A percentile compares a stretch with the other conserved stretches of the same genome.
phyloP scores from a whole-genome alignment of 2,113 vertebrate genomes.

The Petrocephalus microphthalmus region DNA sequence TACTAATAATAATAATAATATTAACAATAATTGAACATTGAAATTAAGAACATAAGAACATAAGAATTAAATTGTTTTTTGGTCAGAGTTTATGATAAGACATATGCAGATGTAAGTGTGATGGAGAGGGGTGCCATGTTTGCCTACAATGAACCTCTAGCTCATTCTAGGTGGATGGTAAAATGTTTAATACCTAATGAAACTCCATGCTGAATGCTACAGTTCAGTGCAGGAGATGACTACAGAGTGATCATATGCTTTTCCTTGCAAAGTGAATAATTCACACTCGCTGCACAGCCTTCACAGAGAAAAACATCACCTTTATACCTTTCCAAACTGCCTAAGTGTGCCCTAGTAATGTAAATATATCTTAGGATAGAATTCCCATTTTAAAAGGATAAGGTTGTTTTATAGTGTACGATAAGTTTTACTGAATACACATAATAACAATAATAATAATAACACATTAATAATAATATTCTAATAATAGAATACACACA shows the following conservation, averaged over 20 bases:
- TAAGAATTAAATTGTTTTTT: no score
- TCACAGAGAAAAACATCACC: no score
- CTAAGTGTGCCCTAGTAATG: neutral
- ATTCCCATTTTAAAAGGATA: neutral
- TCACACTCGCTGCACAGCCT: neutral
- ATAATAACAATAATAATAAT: no score
- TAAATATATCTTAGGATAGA: neutral
- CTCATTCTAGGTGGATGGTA: neutral
- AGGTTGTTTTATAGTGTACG: neutral
- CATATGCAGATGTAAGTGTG: neutral
- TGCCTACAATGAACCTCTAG: neutral
- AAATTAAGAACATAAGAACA: no score
- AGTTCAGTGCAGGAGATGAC: neutral
- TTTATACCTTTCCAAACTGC: no score
- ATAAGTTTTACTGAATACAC: neutral
- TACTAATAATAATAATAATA: no score
- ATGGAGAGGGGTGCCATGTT: neutral
- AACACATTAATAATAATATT: no score
- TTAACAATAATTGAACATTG: no score
- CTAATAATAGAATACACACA: neutral
- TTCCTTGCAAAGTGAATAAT: neutral
- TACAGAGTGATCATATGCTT: neutral
- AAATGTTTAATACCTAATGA: neutral
- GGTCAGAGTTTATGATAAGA: no score
- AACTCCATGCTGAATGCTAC: neutral